Base-by-base conservation (phyloP, 2,888 invertebrate genomes). In the Drosophila mettleri region DNA sequence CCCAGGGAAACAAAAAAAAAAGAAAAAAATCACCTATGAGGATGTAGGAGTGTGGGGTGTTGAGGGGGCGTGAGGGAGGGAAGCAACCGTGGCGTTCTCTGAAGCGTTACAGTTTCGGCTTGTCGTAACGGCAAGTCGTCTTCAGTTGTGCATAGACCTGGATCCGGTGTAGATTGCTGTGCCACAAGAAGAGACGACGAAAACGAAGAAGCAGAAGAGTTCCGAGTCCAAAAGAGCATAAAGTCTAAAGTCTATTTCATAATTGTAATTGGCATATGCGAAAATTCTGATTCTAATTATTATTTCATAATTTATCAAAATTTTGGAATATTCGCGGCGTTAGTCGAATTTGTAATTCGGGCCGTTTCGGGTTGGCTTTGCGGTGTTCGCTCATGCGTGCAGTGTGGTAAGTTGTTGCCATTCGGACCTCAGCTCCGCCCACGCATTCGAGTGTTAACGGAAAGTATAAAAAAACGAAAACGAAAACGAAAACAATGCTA, bases 81-180 rank as follows among this genome's bases (percentile, higher is more conserved):
- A 12, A 52, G 57, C 70, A 74, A 74, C 73, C 65, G 69, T 80
- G 72, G 71, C 73, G 88, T 53, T 74, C 81, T 74, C 78, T 88
- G 68, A 89, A 85, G 82, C 90, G 90, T 89, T 80, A 84, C 91
- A 63, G 71, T 80, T 82, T 80, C 69, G 69, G 76, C 54, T 78
- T 69, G 71, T 88, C 69, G 77, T 79, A 88, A 83, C 83, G 82
- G 80, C 81, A 84, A 86, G 60, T 72, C 52, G 77, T 83, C 88
- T 83, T 88, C 80, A 83, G 88, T 88, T 86, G 74, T 72, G 77
- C 86, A 69, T 62, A 76, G 74, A 79, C 80, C 62, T 77, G 72
- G 55, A 75, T 69, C 69, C 62, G 68, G 68, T 70, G 61, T 61
- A 55, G 77, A 63, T 74, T 69, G 65, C 49, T 61, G 36, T 33